Conservation (phyloP, 2,113 vertebrate genomes). For the Vombatus ursinus region DNA sequence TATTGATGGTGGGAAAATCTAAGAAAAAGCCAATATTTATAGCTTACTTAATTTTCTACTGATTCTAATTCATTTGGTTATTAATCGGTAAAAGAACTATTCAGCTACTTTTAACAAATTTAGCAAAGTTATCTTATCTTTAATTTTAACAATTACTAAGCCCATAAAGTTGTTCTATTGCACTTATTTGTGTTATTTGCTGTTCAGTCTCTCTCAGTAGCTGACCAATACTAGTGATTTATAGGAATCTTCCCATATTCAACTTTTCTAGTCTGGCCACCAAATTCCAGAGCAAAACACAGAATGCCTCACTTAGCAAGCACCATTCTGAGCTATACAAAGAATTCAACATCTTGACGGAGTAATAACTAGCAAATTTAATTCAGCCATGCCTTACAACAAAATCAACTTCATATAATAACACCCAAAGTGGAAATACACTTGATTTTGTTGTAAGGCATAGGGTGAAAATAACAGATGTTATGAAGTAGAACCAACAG, state of each 20-base stretch:
- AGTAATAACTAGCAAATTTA: constrained; percentile 31
- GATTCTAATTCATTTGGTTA: neutral
- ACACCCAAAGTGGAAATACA: neutral
- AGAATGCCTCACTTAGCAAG: neutral
- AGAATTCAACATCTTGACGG: neutral
- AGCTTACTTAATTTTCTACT: neutral
- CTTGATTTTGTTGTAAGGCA: too few relatives aligned
- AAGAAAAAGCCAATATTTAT: neutral
- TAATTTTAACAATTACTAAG: neutral
- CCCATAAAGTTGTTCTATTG: constrained; percentile 15
- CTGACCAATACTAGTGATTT: constrained; percentile 31
- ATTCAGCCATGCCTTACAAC: neutral
- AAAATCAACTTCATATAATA: neutral
- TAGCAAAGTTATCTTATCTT: neutral
- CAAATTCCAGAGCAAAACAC: neutral
- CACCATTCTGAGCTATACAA: neutral
- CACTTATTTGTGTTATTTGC: neutral
- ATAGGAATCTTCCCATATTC: constrained; percentile 28
- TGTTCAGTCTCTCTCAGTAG: neutral
- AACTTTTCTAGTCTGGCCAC: neutral
- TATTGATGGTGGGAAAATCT: too few relatives aligned
- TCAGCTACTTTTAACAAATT: neutral
- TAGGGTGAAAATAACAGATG: too few relatives aligned
- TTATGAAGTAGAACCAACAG: too few relatives aligned
- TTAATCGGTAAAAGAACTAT: neutral